These are phyloP conservation scores for Mylabris phalerata DNA, from an alignment of 1,140 invertebrate genomes.

Conservation along the genomic window DNA sequence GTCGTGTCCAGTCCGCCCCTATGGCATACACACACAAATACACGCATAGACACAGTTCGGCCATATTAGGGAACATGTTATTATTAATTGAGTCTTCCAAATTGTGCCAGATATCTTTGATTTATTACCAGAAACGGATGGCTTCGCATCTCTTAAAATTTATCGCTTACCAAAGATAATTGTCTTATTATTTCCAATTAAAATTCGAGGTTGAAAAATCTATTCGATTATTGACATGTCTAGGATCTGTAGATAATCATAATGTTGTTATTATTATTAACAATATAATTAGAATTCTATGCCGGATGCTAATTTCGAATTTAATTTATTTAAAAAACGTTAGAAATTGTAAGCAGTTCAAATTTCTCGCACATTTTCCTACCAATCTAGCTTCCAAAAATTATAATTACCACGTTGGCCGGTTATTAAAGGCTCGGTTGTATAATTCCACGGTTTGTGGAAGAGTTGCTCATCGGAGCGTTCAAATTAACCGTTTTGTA, in stretches of 20 bases:
- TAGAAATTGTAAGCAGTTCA: too few species aligned
- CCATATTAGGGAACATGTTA: slow-evolving; percentile 29
- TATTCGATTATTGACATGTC: too few species aligned
- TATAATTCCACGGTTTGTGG: neutral
- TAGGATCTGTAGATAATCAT: too few species aligned
- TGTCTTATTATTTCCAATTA: slow-evolving; percentile 26
- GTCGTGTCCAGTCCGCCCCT: slow-evolving; percentile 33
- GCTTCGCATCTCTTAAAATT: slow-evolving; percentile 5
- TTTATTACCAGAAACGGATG: slow-evolving; percentile 11
- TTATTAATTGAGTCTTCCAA: slow-evolving; percentile 41
- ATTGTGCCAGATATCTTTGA: slow-evolving; percentile 21
- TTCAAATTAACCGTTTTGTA: neutral
- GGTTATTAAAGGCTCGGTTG: too few species aligned
- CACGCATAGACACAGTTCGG: slow-evolving; percentile 11
- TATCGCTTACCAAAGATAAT: slow-evolving; percentile 14
- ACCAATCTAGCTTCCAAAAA: too few species aligned
- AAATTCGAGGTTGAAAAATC: slow-evolving; percentile 5
- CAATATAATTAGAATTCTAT: too few species aligned
- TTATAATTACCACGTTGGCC: too few species aligned
- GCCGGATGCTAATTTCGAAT: too few species aligned
- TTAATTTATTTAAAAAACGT: too few species aligned
- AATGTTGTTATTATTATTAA: too few species aligned
- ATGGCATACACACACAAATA: too few species aligned
- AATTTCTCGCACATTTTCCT: too few species aligned
- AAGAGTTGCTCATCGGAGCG: neutral